Evolutionary conservation across 1,140 invertebrate species (phyloP).

Genomic region (Vanessa tameamea): DNA sequence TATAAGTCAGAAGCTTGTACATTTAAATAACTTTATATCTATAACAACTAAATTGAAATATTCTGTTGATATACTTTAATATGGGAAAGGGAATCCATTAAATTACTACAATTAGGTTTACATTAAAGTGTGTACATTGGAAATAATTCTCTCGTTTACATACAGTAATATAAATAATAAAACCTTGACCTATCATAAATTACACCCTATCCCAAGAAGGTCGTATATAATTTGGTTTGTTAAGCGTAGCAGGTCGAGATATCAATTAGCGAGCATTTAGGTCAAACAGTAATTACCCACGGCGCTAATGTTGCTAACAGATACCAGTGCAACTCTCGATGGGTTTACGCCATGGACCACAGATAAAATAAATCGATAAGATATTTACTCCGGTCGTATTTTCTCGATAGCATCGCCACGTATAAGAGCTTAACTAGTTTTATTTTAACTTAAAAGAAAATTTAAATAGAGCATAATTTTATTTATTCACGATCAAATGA

Average conservation of each 20-base stretch:
- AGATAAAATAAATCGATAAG: constrained; percentile 23
- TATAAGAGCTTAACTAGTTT: neutral
- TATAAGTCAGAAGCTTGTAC: neutral
- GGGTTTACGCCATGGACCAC: constrained; percentile 33
- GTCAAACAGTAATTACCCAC: constrained; percentile 65
- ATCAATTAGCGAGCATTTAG: constrained; percentile 51
- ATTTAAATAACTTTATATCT: neutral
- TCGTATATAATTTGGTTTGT: constrained; percentile 30
- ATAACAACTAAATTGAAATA: too few species aligned
- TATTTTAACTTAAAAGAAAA: neutral
- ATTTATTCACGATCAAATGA: neutral
- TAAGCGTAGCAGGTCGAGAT: constrained; percentile 35
- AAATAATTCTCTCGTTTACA: too few species aligned
- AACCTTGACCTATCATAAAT: constrained; percentile 33
- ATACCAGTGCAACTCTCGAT: constrained; percentile 35
- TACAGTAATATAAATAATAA: neutral
- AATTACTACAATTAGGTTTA: too few species aligned
- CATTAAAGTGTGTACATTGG: too few species aligned
- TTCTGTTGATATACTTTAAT: too few species aligned
- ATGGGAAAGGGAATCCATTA: too few species aligned
- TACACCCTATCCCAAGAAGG: constrained; percentile 33
- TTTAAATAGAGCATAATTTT: neutral
- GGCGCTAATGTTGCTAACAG: constrained; percentile 58
- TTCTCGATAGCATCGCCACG: neutral
- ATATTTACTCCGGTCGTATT: constrained; percentile 1